Conservation (phyloP, 2,797 vertebrate genomes). For the Rhynchotus rufescens region DNA sequence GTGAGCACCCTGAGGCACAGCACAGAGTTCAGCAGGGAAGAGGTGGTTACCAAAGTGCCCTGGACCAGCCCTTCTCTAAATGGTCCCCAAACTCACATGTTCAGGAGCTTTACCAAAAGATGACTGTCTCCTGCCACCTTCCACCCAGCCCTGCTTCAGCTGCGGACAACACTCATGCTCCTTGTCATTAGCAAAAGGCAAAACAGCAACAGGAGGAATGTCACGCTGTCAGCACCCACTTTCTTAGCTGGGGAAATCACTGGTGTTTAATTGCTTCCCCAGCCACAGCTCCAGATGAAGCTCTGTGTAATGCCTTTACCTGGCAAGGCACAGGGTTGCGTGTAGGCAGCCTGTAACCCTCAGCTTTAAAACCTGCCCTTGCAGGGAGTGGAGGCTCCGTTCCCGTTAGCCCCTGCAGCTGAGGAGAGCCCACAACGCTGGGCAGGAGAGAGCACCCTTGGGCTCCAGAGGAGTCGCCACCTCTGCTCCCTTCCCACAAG, state of each 20-base stretch:
- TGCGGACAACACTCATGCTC: background rate
- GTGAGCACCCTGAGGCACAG: no score
- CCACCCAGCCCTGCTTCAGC: background rate
- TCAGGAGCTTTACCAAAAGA: background rate
- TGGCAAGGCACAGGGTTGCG: background rate
- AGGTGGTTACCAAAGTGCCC: background rate
- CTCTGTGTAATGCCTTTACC: background rate
- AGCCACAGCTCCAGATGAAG: background rate
- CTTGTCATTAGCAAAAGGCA: background rate
- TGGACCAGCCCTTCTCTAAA: background rate
- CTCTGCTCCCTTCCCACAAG: background rate
- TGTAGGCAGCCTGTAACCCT: background rate
- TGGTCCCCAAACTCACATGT: background rate
- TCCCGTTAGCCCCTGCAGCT: background rate
- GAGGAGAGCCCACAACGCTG: background rate
- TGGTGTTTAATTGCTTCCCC: background rate
- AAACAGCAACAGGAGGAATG: accelerated
- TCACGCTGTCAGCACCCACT: background rate
- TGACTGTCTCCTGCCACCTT: background rate
- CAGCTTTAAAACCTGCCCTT: background rate
- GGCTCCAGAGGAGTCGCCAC: background rate
- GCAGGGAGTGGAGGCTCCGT: background rate
- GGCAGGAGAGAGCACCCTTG: background rate
- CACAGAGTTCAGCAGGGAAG: background rate
- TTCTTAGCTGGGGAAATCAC: background rate